Evolutionary conservation across 1,140 invertebrate genomes (phyloP), one percentile per base, ranked within the genome.

Genomic region (Listronotus bonariensis): DNA sequence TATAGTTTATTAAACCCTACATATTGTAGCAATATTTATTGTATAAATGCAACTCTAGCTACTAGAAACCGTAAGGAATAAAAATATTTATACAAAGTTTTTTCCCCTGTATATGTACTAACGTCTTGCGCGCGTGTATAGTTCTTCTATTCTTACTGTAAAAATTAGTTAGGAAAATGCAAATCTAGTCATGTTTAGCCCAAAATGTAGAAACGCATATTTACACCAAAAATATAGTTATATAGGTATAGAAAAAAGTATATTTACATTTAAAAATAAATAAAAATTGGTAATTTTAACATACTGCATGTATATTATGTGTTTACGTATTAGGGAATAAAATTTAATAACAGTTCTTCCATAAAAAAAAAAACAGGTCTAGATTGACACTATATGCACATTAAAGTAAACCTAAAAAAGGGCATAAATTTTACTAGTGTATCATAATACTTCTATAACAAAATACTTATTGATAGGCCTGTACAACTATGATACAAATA

Each of bases 131-230:
- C n/a, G 7, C n/a, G 14, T 45, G 18, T 17, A 14, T 53, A 53
- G 51, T 12, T 31, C 12, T 53, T 14, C 51, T 53, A 6, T 56
- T 49, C 18, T 18, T 49, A 10, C 6, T 31, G 40, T 15, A 40
- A 59, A 59, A 59, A 9, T 36, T 48, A 59, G 32, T 36, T 43
- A 26, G 26, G 49, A 51, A 51, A 15, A 58, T 26, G 43, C 42
- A 43, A 61, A 8, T 61, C 58, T 61, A 61, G 58, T 61, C 58
- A 61, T 34, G 31, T 49, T n/a, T 51, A 61, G 32, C 46, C 36
- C 45, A 52, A 61, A 61, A 31, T 20, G n/a, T 40, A 61, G 48
- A 52, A 15, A 38, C 17, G 36, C 52, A 61, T 49, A 14, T 32
- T 15, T 42, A 59, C 56, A 59, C 56, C 56, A 59, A 59, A 59